Evolutionary conservation across 2,888 invertebrate species (phyloP).

Genomic region (Tenthredo notha): DNA sequence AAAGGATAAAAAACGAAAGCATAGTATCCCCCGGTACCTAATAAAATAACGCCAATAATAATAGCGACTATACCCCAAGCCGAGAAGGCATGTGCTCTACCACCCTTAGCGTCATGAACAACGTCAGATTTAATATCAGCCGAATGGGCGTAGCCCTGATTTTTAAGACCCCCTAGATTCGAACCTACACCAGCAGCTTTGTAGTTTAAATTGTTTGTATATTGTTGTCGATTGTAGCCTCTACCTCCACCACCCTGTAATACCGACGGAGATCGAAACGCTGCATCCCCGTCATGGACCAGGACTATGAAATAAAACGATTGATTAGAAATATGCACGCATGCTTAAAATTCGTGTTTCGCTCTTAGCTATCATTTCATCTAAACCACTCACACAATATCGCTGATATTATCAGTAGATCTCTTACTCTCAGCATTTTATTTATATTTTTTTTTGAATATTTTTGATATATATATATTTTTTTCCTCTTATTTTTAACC

Average conservation of each 20-base stretch:
- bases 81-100: slow-evolving; percentile 80
- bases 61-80: slow-evolving; percentile 85
- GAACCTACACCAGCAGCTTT: background rate
- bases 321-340: background rate
- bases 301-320: background rate
- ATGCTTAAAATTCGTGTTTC: background rate
- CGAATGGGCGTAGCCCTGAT: background rate
- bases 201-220: background rate
- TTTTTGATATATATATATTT: background rate
- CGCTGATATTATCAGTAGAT: background rate
- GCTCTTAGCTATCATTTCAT: background rate
- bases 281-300: background rate
- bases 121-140: background rate
- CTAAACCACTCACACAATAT: background rate
- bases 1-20: slow-evolving; percentile 85
- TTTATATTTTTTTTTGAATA: background rate
- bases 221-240: slow-evolving; percentile 8
- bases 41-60: slow-evolving; percentile 79
- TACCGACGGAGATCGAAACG: background rate
- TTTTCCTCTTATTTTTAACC: background rate
- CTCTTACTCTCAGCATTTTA: slow-evolving; percentile 1
- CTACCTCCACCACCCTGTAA: background rate
- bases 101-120: background rate
- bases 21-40: slow-evolving; percentile 82
- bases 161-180: background rate